Evolutionary conservation across 2,797 vertebrate species (phyloP).

Genomic region (Syncerus caffer): DNA sequence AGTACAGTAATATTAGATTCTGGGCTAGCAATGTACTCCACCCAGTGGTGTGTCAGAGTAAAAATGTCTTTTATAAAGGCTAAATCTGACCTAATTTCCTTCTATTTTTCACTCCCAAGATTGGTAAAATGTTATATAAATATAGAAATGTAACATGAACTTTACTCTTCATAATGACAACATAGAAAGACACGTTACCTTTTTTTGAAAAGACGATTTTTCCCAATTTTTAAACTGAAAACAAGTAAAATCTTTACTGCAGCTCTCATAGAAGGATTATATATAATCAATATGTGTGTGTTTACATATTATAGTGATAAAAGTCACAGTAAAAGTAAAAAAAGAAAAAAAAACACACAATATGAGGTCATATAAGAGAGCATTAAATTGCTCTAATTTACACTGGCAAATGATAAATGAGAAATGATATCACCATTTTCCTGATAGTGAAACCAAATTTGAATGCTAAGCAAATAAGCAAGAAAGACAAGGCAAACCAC

Average conservation of each 20-base stretch:
- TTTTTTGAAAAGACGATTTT: neutral
- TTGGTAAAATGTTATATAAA: constrained; percentile 29
- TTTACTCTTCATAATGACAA: neutral
- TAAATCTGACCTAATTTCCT: constrained; percentile 13
- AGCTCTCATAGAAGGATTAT: neutral
- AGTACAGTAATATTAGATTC: neutral
- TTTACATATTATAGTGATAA: neutral
- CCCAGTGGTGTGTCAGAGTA: constrained; percentile 70
- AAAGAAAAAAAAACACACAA: neutral
- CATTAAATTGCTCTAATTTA: neutral
- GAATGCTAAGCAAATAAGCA: neutral
- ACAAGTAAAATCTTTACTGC: neutral
- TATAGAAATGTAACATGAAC: neutral
- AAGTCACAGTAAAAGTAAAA: neutral
- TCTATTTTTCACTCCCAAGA: neutral
- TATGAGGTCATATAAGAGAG: neutral
- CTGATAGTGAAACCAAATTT: neutral
- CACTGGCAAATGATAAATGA: neutral
- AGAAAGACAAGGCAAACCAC: neutral
- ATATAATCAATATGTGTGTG: neutral
- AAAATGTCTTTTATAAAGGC: constrained; percentile 41
- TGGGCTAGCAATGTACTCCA: constrained; percentile 63
- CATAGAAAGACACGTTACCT: neutral
- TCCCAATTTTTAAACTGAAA: neutral
- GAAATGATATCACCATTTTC: neutral